These are phyloP conservation scores for Metacarcinus magister DNA, from an alignment of 2,888 invertebrate species.

Conservation along the genomic window DNA sequence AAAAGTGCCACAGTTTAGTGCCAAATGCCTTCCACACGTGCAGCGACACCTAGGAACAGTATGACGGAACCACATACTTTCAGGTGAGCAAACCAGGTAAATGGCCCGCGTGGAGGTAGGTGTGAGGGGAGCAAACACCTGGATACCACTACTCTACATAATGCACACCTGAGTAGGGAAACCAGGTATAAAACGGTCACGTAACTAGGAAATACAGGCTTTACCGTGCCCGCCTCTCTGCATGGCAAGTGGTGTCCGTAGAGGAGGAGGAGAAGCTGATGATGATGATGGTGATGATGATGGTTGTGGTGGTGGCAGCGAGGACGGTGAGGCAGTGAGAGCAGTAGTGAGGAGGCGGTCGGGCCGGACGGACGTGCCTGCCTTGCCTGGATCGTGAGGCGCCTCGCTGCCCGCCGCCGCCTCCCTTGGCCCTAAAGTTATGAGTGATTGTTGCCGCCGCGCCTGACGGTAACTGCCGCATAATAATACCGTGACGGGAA, in stretches of 20 bases:
- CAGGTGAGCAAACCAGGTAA: too few species aligned
- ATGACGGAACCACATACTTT: too few species aligned
- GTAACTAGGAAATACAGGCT: too few species aligned
- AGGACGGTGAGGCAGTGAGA: background rate
- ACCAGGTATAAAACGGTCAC: too few species aligned
- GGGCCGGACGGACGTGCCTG: constrained; percentile 28
- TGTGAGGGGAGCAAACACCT: background rate
- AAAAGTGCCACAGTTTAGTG: background rate
- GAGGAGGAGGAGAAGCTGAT: background rate
- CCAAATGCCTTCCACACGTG: too few species aligned
- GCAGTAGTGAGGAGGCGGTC: constrained; percentile 54
- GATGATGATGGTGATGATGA: background rate
- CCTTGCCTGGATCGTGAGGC: background rate
- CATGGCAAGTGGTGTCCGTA: background rate
- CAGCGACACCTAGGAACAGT: too few species aligned
- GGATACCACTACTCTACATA: background rate
- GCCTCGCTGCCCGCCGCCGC: background rate
- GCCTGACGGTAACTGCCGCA: constrained; percentile 9
- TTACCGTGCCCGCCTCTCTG: too few species aligned
- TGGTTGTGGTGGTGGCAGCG: too few species aligned
- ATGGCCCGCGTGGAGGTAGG: too few species aligned
- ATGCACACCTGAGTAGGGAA: constrained; percentile 1
- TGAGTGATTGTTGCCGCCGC: background rate
- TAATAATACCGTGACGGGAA: too few species aligned
- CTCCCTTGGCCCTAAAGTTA: background rate